A percentile compares a stretch with the other conserved stretches of the same genome.
Conservation (phyloP, 2,797 vertebrate genomes). For the Pseudochaenichthys georgianus region DNA sequence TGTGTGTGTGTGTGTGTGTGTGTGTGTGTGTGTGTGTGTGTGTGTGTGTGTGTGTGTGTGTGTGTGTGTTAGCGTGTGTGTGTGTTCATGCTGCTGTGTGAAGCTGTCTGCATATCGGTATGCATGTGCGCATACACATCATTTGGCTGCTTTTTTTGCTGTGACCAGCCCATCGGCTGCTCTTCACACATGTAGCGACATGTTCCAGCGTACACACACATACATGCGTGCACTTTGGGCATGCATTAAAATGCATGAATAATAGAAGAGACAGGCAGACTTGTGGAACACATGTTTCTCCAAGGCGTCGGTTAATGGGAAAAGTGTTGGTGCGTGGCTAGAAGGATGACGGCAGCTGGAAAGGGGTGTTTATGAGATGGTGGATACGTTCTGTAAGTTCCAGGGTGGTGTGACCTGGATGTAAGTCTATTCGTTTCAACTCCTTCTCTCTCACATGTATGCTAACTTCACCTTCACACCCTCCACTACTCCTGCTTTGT, state of each 20-base stretch:
- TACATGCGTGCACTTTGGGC: slow-evolving; percentile 56
- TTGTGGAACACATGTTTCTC: slow-evolving; percentile 77
- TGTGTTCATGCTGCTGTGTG: slow-evolving; percentile 23
- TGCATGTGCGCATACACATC: slow-evolving; percentile 12
- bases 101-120: slow-evolving; percentile 47
- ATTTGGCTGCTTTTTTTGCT: slow-evolving; percentile 3
- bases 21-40: too few relatives aligned
- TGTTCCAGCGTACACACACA: slow-evolving; percentile 44
- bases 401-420: slow-evolving; percentile 73
- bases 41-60: too few relatives aligned
- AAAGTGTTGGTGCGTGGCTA: slow-evolving; percentile 55
- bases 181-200: slow-evolving; percentile 57
- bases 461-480: slow-evolving; percentile 35
- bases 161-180: slow-evolving; percentile 50
- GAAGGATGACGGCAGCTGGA: slow-evolving; percentile 43
- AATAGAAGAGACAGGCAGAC: slow-evolving; percentile 74
- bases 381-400: slow-evolving; percentile 57
- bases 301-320: slow-evolving; percentile 74
- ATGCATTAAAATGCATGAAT: slow-evolving; percentile 81
- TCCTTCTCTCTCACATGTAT: slow-evolving; percentile 47
- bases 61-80: slow-evolving; percentile 11
- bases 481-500: slow-evolving; percentile 54
- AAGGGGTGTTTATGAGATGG: slow-evolving; percentile 52
- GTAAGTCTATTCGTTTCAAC: slow-evolving; percentile 51
- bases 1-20: too few relatives aligned